These are phyloP conservation scores for Proterorhinus semilunaris DNA, from an alignment of 2,113 vertebrate species.

Conservation along the genomic window DNA sequence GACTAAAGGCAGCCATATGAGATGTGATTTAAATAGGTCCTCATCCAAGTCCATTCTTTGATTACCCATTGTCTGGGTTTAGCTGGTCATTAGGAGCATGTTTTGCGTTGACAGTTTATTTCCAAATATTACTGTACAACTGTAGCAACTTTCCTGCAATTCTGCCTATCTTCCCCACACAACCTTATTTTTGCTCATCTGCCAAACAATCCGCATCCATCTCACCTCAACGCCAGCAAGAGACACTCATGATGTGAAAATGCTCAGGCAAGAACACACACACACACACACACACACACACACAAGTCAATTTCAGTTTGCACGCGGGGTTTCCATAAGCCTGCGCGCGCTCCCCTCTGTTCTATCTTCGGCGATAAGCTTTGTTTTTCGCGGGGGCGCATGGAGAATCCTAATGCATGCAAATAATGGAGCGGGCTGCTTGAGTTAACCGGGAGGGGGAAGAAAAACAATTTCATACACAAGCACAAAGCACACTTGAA, in stretches of 20 bases:
- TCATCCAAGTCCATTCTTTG: no score
- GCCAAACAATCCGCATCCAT: conserved; percentile 33
- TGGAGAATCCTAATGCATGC: conserved; percentile 44
- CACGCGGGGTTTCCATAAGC: conserved; percentile 15
- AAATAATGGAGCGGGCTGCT: conserved; percentile 32
- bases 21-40: no score
- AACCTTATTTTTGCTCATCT: conserved; percentile 35
- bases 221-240: conserved; percentile 14
- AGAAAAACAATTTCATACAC: conserved; percentile 38
- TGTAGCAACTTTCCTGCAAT: conserved; percentile 38
- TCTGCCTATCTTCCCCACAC: conserved; percentile 32
- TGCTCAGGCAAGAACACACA: background rate
- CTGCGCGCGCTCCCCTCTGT: conserved; percentile 21
- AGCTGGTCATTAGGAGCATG: no score
- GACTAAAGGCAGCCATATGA: no score
- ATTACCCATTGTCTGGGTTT: no score
- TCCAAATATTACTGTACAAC: background rate
- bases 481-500: conserved; percentile 28
- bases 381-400: conserved; percentile 41
- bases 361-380: conserved; percentile 47
- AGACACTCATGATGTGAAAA: conserved; percentile 15
- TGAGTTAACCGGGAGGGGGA: conserved; percentile 33
- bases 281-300: conserved; percentile 25
- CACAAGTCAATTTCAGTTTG: conserved; percentile 23
- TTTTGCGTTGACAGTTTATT: no score